Evolutionary conservation across 2,113 vertebrate genomes (phyloP).

Genomic region (Cyanoramphus novaezelandiae): DNA sequence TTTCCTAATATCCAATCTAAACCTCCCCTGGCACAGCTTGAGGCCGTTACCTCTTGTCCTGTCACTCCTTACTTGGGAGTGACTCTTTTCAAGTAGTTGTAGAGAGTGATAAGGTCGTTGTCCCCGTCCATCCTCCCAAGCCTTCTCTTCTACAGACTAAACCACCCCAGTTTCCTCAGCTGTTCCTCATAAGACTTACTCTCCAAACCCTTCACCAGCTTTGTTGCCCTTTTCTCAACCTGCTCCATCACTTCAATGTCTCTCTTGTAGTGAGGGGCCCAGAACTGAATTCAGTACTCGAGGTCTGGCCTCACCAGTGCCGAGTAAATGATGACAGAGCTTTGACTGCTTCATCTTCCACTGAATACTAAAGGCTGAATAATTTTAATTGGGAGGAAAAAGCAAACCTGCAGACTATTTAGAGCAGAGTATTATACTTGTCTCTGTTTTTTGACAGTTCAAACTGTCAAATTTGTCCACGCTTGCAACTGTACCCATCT

Average conservation of each 20-base stretch:
- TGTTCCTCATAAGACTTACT: not conserved
- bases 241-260: not conserved
- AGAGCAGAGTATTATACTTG: not conserved
- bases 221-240: not conserved
- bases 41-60: not conserved
- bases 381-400: not conserved
- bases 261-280: not conserved
- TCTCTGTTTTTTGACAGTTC: not conserved
- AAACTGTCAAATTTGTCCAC: not conserved
- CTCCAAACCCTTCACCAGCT: not conserved
- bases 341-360: conserved; percentile 37
- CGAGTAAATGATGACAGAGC: not conserved
- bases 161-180: not conserved
- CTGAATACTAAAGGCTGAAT: not conserved
- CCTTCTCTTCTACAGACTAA: not conserved
- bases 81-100: not conserved
- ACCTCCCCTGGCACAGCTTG: not conserved
- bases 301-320: not conserved
- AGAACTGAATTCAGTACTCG: not conserved
- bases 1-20: not conserved
- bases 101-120: not conserved
- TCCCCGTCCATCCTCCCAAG: too few species aligned
- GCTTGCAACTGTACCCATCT: not conserved
- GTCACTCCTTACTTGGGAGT: not conserved
- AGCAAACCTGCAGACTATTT: not conserved